Evolutionary conservation across 30 jellyfish, hydroid and myxozoan genomes (phyloP).

Genomic region (Haliclystus octoradiatus): DNA sequence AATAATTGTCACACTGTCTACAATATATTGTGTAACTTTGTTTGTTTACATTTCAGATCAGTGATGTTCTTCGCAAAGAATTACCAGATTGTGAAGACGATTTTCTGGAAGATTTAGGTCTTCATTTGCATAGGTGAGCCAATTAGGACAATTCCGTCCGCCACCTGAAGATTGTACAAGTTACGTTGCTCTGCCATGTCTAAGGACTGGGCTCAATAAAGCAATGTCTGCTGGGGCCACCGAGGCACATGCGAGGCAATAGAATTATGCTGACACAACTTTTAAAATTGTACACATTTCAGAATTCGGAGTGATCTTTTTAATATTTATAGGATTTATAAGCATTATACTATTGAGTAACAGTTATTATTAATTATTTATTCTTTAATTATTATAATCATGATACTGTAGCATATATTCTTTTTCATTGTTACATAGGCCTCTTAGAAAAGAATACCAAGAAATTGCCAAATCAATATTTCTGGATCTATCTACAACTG

Average conservation of each 20-base stretch:
- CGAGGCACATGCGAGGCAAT: no score
- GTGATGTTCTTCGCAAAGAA: slow-evolving; percentile 5
- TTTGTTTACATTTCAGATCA: slow-evolving; percentile 18
- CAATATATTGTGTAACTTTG: not conserved
- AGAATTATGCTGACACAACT: no score
- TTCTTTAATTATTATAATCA: not conserved
- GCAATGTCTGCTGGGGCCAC: no score
- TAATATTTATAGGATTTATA: no score
- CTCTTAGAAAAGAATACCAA: slow-evolving; percentile 53
- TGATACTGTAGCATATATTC: not conserved
- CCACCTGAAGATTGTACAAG: no score
- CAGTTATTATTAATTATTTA: not conserved
- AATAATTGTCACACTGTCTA: no score
- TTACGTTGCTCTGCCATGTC: no score
- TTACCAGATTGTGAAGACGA: slow-evolving; percentile 11
- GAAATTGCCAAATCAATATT: slow-evolving; percentile 64
- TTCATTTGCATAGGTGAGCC: slow-evolving; percentile 23
- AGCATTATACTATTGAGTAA: no score
- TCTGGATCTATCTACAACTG: slow-evolving; percentile 37
- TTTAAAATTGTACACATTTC: no score
- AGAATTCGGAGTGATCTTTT: no score
- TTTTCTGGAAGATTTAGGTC: slow-evolving; percentile 23
- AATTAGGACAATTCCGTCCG: not conserved
- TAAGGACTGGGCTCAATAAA: no score
- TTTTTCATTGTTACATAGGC: slow-evolving; percentile 24